A percentile compares a stretch with the other conserved stretches of the same genome.
phyloP scores from a whole-genome alignment of 2,113 vertebrate species.

The Pygoscelis antarcticus region DNA sequence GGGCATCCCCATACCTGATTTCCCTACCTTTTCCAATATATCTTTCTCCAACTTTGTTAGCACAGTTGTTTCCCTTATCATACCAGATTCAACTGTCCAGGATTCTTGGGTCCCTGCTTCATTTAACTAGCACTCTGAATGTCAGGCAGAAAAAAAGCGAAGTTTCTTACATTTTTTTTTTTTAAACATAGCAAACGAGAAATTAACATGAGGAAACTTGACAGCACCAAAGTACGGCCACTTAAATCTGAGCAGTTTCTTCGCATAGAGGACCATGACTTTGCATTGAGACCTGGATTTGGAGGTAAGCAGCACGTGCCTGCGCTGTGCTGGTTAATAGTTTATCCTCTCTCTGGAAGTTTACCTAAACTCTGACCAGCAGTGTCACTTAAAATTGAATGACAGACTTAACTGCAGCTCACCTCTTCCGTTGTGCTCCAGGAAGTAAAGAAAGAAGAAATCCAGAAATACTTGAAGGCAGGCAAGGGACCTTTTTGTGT shows the following conservation, averaged over 20 bases:
- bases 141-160: background rate
- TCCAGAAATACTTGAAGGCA: background rate
- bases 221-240: slow-evolving; percentile 85
- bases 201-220: slow-evolving; percentile 83
- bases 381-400: background rate
- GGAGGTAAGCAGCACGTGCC: slow-evolving; percentile 78
- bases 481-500: background rate
- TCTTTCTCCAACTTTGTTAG: background rate
- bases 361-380: background rate
- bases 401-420: background rate
- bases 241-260: slow-evolving; percentile 87
- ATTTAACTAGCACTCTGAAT: background rate
- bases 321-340: background rate
- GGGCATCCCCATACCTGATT: background rate
- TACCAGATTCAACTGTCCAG: background rate
- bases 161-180: background rate
- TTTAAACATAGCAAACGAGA: slow-evolving; percentile 77
- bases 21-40: background rate
- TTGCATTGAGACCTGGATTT: slow-evolving; percentile 90
- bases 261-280: slow-evolving; percentile 89
- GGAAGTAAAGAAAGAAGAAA: background rate
- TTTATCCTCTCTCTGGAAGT: background rate
- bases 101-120: background rate
- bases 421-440: background rate
- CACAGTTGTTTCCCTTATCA: background rate